phyloP scores from a whole-genome alignment of 30 jellyfish, hydroid and myxozoan genomes.

The Rhopilema esculentum region DNA sequence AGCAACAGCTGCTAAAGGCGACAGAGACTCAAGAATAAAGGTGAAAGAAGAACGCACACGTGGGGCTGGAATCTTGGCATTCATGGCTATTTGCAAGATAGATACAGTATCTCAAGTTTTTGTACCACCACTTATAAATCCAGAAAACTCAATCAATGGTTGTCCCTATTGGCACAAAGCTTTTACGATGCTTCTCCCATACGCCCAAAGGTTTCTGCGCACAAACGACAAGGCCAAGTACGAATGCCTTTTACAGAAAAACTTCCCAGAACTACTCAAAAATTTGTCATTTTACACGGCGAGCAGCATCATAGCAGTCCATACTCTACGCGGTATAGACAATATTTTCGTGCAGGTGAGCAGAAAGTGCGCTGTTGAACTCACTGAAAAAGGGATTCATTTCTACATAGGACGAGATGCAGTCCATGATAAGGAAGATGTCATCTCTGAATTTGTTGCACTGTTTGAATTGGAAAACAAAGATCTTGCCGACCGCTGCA shows the following conservation, averaged over 20 bases:
- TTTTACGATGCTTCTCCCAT: conserved; percentile 43
- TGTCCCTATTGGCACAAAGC: conserved; percentile 69
- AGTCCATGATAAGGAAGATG: conserved; percentile 41
- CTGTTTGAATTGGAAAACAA: conserved; percentile 13
- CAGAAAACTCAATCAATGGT: conserved; percentile 60
- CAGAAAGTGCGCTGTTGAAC: conserved; percentile 30
- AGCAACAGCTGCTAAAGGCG: neutral
- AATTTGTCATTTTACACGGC: conserved; percentile 46
- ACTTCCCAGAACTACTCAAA: conserved; percentile 26
- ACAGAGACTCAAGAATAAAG: neutral
- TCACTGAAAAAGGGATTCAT: conserved; percentile 20
- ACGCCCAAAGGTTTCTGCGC: conserved; percentile 60
- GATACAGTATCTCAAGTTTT: conserved; percentile 27
- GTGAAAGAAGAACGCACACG: neutral
- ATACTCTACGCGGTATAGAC: conserved; percentile 43
- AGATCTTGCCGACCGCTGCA: neutral
- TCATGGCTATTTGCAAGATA: conserved; percentile 51
- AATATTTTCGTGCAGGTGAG: conserved; percentile 34
- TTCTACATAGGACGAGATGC: conserved; percentile 16
- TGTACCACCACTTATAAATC: conserved; percentile 49
- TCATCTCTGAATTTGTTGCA: conserved; percentile 36
- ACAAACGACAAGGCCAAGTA: conserved; percentile 13
- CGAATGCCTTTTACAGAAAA: conserved; percentile 20
- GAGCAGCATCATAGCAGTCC: conserved; percentile 44
- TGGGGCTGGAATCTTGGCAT: conserved; percentile 46